Percentiles rank a stretch among this genome's conserved stretches.
These are phyloP conservation scores for Leucophora obtusa DNA, from an alignment of 2,888 invertebrate genomes.

Conservation along the genomic window DNA sequence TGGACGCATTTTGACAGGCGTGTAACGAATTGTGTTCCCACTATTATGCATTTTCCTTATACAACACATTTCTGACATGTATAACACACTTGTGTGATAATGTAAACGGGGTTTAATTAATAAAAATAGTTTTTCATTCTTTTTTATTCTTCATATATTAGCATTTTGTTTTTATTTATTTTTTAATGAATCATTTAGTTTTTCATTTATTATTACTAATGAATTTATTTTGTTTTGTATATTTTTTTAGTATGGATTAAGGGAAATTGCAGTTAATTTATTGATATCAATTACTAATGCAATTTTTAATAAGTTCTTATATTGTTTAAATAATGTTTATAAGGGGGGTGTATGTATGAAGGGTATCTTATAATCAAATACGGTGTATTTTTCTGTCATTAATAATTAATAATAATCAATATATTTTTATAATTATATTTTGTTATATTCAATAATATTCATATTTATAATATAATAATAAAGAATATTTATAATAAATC, in stretches of 20 bases:
- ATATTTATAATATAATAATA: slow-evolving; percentile 26
- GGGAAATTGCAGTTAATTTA: slow-evolving; percentile 57
- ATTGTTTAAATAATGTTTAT: slow-evolving; percentile 7
- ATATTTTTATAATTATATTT: slow-evolving; percentile 29
- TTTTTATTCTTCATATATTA: slow-evolving; percentile 65
- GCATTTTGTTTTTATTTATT: slow-evolving; percentile 61
- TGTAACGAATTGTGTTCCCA: too few relatives aligned
- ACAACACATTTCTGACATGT: too few relatives aligned
- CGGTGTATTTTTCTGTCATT: slow-evolving; percentile 23
- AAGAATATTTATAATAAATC: slow-evolving; percentile 46
- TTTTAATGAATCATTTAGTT: slow-evolving; percentile 57
- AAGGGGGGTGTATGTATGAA: slow-evolving; percentile 7
- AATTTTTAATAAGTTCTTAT: neutral
- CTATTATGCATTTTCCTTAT: too few relatives aligned
- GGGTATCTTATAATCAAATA: slow-evolving; percentile 34
- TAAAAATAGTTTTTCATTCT: slow-evolving; percentile 32
- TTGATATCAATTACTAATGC: slow-evolving; percentile 44
- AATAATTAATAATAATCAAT: slow-evolving; percentile 42
- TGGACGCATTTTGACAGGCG: too few relatives aligned
- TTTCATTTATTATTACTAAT: slow-evolving; percentile 61
- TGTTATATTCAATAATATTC: slow-evolving; percentile 4
- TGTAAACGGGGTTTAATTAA: too few relatives aligned
- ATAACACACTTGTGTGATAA: too few relatives aligned
- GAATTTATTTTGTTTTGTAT: slow-evolving; percentile 32
- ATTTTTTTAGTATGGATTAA: slow-evolving; percentile 27